Percentiles rank a stretch among this genome's conserved stretches.
Conservation (phyloP, 2,113 vertebrate genomes). For the Peromyscus polionotus region DNA sequence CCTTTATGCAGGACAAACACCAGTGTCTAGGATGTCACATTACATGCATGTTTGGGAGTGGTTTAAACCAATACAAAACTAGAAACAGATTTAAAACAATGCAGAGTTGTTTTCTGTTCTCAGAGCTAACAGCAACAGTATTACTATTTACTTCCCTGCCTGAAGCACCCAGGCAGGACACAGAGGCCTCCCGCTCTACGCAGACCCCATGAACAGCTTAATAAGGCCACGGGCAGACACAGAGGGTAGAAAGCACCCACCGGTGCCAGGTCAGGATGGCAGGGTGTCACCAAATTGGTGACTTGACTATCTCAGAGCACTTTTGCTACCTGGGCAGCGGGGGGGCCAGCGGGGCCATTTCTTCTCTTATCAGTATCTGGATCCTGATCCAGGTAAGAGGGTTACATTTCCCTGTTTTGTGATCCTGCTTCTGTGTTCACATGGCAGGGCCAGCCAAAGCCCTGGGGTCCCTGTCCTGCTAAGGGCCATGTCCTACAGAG, state of each 20-base stretch:
- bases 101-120: neutral
- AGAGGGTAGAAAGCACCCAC: neutral
- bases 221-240: neutral
- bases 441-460: neutral
- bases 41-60: neutral
- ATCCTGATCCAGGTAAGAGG: neutral
- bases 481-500: neutral
- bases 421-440: neutral
- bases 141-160: neutral
- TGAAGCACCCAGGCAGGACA: neutral
- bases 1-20: neutral
- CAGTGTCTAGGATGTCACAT: neutral
- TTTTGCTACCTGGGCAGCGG: neutral
- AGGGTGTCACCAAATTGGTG: neutral
- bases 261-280: neutral
- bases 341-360: neutral
- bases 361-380: neutral
- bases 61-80: neutral
- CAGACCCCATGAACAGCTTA: rapidly evolving
- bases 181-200: neutral
- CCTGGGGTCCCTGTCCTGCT: neutral
- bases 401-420: neutral
- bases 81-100: neutral
- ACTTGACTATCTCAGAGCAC: neutral
- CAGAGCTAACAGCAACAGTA: neutral